Percentiles rank a stretch among this genome's conserved stretches.
Conservation (phyloP, 2,888 invertebrate genomes). For the Ormyrus pomaceus region DNA sequence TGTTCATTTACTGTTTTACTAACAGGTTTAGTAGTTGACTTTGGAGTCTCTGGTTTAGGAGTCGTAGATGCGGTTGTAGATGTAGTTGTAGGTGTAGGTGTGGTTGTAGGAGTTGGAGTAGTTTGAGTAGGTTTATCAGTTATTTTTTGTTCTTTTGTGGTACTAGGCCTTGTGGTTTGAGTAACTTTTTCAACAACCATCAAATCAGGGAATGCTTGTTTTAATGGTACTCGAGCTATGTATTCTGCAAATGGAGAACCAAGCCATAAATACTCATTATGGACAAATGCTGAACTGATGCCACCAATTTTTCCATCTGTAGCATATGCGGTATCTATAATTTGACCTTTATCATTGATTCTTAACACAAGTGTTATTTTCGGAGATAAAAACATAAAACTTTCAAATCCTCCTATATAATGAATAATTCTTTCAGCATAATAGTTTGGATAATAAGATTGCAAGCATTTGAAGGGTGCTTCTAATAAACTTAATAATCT, state of each 20-base stretch:
- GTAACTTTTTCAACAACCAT: constrained; percentile 10
- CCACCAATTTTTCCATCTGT: constrained; percentile 77
- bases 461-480: constrained; percentile 80
- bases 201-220: constrained; percentile 72
- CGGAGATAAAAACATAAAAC: constrained; percentile 45
- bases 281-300: constrained; percentile 83
- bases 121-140: constrained; percentile 25
- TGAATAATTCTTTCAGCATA: constrained; percentile 81
- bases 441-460: constrained; percentile 82
- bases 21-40: constrained; percentile 34
- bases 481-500: constrained; percentile 80
- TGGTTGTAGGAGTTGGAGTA: constrained; percentile 49
- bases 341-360: constrained; percentile 84
- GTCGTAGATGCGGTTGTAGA: constrained; percentile 59
- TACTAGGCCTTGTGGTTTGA: neutral
- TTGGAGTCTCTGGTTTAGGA: constrained; percentile 57
- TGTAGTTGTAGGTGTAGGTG: constrained; percentile 46
- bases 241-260: constrained; percentile 84
- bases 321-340: constrained; percentile 83
- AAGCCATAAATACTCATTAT: constrained; percentile 81
- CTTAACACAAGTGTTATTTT: constrained; percentile 75
- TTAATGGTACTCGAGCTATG: constrained; percentile 81
- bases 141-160: constrained; percentile 10
- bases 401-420: constrained; percentile 68
- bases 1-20: constrained; percentile 34